Evolutionary conservation across 2,888 invertebrate species (phyloP).

Genomic region (Drosophila formosana): DNA sequence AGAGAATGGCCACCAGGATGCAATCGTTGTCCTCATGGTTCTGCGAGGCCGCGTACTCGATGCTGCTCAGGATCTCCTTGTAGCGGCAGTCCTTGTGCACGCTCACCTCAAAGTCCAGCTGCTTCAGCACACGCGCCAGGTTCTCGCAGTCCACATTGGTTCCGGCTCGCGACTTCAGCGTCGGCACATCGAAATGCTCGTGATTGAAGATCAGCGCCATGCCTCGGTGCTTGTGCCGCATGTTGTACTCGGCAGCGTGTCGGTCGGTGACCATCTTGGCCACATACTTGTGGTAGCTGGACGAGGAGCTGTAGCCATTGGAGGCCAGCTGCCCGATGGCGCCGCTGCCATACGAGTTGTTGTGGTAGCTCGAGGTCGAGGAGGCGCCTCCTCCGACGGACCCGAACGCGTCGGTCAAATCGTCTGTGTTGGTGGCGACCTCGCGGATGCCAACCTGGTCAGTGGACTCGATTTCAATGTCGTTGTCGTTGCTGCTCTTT

Average conservation of each 20-base stretch:
- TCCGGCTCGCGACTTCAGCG: conserved; percentile 91
- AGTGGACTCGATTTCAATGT: conserved; percentile 54
- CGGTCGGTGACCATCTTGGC: conserved; percentile 88
- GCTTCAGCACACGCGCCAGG: conserved; percentile 88
- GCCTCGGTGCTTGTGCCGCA: conserved; percentile 93
- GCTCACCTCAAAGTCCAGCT: conserved; percentile 90
- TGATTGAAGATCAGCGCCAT: conserved; percentile 96
- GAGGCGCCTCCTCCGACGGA: conserved; percentile 47
- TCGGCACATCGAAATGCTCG: conserved; percentile 91
- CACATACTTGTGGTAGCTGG: conserved; percentile 69
- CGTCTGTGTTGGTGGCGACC: conserved; percentile 69
- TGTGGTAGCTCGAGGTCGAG: conserved; percentile 46
- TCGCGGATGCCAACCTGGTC: conserved; percentile 78
- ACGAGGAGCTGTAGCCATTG: conserved; percentile 78
- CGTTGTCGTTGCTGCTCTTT: conserved; percentile 26
- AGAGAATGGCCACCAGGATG: conserved; percentile 92
- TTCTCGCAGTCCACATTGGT: conserved; percentile 95
- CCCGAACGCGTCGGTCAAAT: conserved; percentile 80
- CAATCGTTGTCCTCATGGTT: conserved; percentile 94
- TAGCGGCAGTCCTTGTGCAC: conserved; percentile 90
- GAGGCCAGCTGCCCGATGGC: conserved; percentile 79
- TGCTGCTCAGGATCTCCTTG: conserved; percentile 88
- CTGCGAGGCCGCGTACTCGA: conserved; percentile 90
- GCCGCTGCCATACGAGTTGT: conserved; percentile 57
- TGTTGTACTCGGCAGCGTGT: conserved; percentile 92